Base-by-base conservation (phyloP, 2,888 invertebrate genomes). In the Podabrus alpinus region DNA sequence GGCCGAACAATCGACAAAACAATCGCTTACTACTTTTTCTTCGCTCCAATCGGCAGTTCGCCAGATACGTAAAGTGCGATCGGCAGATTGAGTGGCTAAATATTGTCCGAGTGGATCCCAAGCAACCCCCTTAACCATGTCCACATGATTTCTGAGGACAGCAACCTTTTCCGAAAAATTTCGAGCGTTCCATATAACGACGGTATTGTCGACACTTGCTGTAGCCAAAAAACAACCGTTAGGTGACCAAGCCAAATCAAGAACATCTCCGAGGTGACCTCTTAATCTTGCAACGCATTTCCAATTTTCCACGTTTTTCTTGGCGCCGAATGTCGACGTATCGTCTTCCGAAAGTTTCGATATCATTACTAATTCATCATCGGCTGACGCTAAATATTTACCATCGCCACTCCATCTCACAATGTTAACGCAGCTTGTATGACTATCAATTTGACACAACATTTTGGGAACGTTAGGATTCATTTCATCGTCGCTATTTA, bases 41-140 rank as follows among this genome's bases (percentile, higher is more conserved):
- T 94, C 93, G 3, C 93, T 91, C 99, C 99, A 99, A 85, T 98
- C 98, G 1, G 93, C 92, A 0, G 98, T 98, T 82, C 96, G 92
- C 99, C 99, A 99, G 16, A 99, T 94, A 83, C 96, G 90, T 16
- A 99, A 88, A 15, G 96, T 95, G 83, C 96, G 96, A 86, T 99
- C 98, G 87, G 98, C 98, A 0, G 97, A 97, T 87, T 99, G 98
- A 29, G 97, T 96, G 0, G 99, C 98, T 74, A 99, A 88, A 86
- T 97, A 99, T 87, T 97, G 97, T 0, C 99, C 99, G 64, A 97
- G 95, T 2, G 99, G 99, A 89, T 99, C 99, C 98, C 99, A 99
- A 3, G 97, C 94, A 0, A 99, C 95, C 9, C 99, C 99, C 89
- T 87, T 98, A 3, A 99, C 98, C 79, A 98, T 90, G 0, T 98